Evolutionary conservation across 2,797 vertebrate genomes (phyloP), one percentile per base, ranked within the genome.

Genomic region (Cichlasoma orientale): DNA sequence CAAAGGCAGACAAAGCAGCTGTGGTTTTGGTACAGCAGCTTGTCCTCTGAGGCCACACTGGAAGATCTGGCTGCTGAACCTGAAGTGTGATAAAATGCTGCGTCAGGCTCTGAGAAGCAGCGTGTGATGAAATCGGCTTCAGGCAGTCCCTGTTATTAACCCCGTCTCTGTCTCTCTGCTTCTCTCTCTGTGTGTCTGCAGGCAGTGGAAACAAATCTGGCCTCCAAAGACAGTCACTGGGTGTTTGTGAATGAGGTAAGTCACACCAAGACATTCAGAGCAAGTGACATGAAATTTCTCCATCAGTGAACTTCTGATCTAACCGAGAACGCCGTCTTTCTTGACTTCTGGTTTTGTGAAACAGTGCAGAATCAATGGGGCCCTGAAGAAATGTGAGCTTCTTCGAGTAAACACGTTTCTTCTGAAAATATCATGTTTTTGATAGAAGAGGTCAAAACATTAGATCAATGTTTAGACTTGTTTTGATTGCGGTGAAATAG

Each of bases 191-290:
- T 87, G 25, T 90, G 13, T 86, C 80, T 84, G 25, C 95, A 99
- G 98, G 98, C 97, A 2, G 97, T 98, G 89, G 98, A 99, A 91
- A 98, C 98, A 38, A 99, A 99, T 85, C 95, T 99, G 95, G 98
- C 98, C 82, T 98, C 98, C 85, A 99, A 99, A 94, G 98, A 99
- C 95, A 98, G 97, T 84, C 98, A 99, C 95, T 99, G 97, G 98
- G 97, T 99, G 84, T 99, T 98, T 92, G 97, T 99, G 84, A 99
- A 99, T 23, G 98, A 99, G 97, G 97, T 99, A 96, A 96, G 96
- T 88, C 21, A 18, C 78, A 61, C 19, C 0, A 0, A 56, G 4
- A 63, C 57, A 10, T 23, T 10, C 74, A 36, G 2, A 52, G 33
- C 29, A 68, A 0, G 21, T 50, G 23, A 79, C 36, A 3, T 9